These are phyloP conservation scores for Hyles lineata DNA, from an alignment of 2,888 invertebrate genomes.

Conservation along the genomic window DNA sequence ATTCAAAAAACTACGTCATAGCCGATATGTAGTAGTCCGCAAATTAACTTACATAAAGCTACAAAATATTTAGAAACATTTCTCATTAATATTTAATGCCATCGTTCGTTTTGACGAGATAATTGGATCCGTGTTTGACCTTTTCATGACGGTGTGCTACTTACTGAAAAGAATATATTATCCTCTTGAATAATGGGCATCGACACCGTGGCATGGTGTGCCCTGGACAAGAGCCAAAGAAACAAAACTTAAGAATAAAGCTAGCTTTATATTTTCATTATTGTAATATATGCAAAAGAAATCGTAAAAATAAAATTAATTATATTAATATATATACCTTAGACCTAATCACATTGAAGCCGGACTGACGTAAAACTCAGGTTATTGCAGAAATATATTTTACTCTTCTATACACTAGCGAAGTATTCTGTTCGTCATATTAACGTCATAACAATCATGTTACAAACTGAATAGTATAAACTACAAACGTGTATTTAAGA, in stretches of 20 bases:
- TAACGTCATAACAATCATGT: background rate
- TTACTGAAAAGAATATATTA: background rate
- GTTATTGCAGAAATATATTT: too few species aligned
- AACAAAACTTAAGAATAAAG: background rate
- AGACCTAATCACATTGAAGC: too few species aligned
- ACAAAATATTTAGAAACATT: background rate
- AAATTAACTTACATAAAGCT: background rate
- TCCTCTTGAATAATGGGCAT: background rate
- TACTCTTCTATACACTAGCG: too few species aligned
- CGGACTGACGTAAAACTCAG: too few species aligned
- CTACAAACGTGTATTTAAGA: too few species aligned
- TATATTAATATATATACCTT: too few species aligned
- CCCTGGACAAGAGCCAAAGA: background rate
- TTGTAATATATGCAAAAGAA: background rate
- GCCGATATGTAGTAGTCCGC: too few species aligned
- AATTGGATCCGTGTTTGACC: background rate
- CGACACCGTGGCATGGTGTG: background rate
- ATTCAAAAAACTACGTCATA: too few species aligned
- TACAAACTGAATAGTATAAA: background rate
- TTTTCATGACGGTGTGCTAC: background rate
- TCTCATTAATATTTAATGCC: background rate
- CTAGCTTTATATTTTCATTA: background rate
- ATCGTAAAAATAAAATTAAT: too few species aligned
- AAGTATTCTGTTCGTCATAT: background rate
- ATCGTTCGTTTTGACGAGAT: background rate